A percentile compares a stretch with the other conserved stretches of the same genome.
phyloP scores from a whole-genome alignment of 2,797 vertebrate species.

The Takifugu rubripes region DNA sequence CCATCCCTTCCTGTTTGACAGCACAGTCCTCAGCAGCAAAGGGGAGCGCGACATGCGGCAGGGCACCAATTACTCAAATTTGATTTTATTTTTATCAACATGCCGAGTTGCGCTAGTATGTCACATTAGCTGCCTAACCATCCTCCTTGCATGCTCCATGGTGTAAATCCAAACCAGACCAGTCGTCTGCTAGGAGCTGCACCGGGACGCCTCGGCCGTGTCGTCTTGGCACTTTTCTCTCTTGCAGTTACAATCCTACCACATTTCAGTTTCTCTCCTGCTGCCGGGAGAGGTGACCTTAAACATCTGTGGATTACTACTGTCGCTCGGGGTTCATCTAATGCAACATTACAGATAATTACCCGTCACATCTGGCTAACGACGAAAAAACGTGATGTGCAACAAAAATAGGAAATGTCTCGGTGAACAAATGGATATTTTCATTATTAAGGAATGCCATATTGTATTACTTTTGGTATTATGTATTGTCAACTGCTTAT shows the following conservation, averaged over 20 bases:
- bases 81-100: not conserved
- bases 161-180: not conserved
- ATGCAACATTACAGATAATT: not conserved
- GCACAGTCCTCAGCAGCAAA: not conserved
- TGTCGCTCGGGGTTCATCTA: not conserved
- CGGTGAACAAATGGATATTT: conserved; percentile 39
- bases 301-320: not conserved
- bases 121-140: too few relatives aligned
- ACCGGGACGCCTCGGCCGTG: not conserved
- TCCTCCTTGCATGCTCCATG: too few relatives aligned
- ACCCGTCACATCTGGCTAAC: not conserved
- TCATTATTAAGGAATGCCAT: conserved; percentile 51
- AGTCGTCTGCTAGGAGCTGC: not conserved
- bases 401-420: conserved; percentile 20
- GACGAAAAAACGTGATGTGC: conserved; percentile 11
- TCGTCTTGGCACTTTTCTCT: conserved; percentile 6
- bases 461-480: conserved; percentile 63
- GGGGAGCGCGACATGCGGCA: not conserved
- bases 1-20: not conserved
- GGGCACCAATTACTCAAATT: not conserved
- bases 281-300: not conserved
- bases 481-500: conserved; percentile 64
- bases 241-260: conserved; percentile 61
- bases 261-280: conserved; percentile 18
- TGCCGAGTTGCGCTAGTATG: not conserved